Percentiles rank a stretch among this genome's conserved stretches.
Evolutionary conservation across 1,140 invertebrate species (phyloP).

Genomic region (Drosophila eugracilis): DNA sequence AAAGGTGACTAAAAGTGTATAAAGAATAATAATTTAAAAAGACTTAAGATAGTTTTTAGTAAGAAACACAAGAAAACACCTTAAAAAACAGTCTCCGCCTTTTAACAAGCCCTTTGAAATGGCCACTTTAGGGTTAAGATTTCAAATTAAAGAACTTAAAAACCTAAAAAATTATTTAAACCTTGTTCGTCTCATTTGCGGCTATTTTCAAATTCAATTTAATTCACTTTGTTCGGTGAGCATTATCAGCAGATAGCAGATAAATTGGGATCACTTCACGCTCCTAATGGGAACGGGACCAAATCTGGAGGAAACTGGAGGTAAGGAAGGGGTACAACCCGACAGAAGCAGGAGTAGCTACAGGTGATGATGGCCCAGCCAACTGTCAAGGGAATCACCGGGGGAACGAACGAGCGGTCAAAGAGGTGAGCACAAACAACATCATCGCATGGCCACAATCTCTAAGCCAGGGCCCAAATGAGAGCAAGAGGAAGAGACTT

Average conservation of each 20-base stretch:
- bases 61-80: neutral
- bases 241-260: slow-evolving; percentile 84
- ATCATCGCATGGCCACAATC: slow-evolving; percentile 83
- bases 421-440: slow-evolving; percentile 82
- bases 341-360: slow-evolving; percentile 61
- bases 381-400: slow-evolving; percentile 55
- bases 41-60: neutral
- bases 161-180: too few species aligned
- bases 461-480: slow-evolving; percentile 57
- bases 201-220: slow-evolving; percentile 82
- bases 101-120: slow-evolving; percentile 7
- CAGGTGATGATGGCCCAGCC: slow-evolving; percentile 41
- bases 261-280: slow-evolving; percentile 84
- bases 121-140: slow-evolving; percentile 11
- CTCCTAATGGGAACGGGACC: slow-evolving; percentile 73
- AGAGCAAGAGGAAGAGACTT: slow-evolving; percentile 26
- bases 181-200: slow-evolving; percentile 39
- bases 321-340: slow-evolving; percentile 6
- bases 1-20: neutral
- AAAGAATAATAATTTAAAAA: neutral
- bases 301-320: neutral
- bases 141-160: neutral
- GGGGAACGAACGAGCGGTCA: slow-evolving; percentile 71
- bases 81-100: neutral
- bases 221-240: slow-evolving; percentile 85